These are phyloP conservation scores for Malacosoma neustria DNA, from an alignment of 2,888 invertebrate species.

Conservation along the genomic window DNA sequence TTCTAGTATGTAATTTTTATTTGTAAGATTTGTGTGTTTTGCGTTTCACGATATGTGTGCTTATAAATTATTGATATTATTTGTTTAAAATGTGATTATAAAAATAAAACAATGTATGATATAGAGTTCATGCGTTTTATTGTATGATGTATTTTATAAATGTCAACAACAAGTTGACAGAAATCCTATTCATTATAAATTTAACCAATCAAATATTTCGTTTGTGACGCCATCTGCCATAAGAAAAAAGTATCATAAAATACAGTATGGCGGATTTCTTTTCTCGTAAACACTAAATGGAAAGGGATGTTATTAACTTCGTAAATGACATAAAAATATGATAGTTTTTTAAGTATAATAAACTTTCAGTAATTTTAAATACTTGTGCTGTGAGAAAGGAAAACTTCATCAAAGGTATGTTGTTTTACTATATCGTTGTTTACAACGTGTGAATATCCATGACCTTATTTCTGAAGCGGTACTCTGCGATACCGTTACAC, in stretches of 20 bases:
- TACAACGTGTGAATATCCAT: constrained; percentile 53
- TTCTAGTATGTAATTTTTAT: constrained; percentile 34
- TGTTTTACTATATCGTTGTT: constrained; percentile 25
- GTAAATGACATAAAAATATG: constrained; percentile 12
- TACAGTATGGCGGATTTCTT: constrained; percentile 62
- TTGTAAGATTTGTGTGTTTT: constrained; percentile 38
- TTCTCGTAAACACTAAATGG: constrained; percentile 47
- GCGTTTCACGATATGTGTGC: constrained; percentile 27
- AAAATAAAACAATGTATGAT: constrained; percentile 27
- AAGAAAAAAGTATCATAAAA: constrained; percentile 27
- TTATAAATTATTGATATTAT: constrained; percentile 24
- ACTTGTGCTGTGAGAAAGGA: constrained; percentile 8
- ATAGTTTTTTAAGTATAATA: constrained; percentile 10
- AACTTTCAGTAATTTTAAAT: constrained; percentile 5
- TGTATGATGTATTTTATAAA: constrained; percentile 1
- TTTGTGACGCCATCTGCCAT: constrained; percentile 50
- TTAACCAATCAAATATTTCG: constrained; percentile 31
- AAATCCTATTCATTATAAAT: constrained; percentile 5
- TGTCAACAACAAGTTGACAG: constrained; percentile 4
- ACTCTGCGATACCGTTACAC: constrained; percentile 62
- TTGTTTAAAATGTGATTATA: constrained; percentile 23
- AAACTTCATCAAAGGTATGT: constrained; percentile 32
- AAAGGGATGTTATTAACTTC: constrained; percentile 32
- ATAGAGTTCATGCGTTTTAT: constrained; percentile 17
- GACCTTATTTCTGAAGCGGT: constrained; percentile 70